Evolutionary conservation across 2,888 invertebrate species (phyloP), one percentile per base, ranked within the genome.

Genomic region (Shargacucullia verbasci): DNA sequence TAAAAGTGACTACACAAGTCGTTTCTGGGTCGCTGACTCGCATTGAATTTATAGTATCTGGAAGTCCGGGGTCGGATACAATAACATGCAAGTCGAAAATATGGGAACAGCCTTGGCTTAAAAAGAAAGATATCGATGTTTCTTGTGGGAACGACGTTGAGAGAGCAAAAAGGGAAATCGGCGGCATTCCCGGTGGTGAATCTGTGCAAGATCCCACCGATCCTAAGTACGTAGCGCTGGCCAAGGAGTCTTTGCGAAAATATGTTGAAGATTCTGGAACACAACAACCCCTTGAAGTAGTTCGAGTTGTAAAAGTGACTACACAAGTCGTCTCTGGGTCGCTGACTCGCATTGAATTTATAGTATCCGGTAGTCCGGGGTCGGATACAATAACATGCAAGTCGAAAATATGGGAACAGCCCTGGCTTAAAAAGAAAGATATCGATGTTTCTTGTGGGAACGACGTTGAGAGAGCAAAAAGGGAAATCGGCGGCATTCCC

Each of bases 241-340:
- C 63, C 7, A 33, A 56, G 1, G 55, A 64, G 20, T 59, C 63
- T 7, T 49, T 64, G 12, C 25, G 20, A 13, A 50, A 50, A 31
- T 47, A 56, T 35, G 12, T 49, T 1, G 4, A 27, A 27, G 49
- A 50, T 3, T 1, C 40, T 25, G 71, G 61, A 0, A 66, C n/a
- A 1, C 48, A 53, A 0, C 39, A 59, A 9, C 35, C 56, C 0
- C 64, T 75, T 25, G 31, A 38, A 55, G 41, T 80, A 11, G 4
- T 65, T 4, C 3, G 8, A 4, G 61, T 84, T 5, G 45, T 55
- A 9, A 69, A 61, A 39, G 84, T 79, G 3, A 58, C 56, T 0
- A 78, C 71, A 0, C 84, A 83, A 65, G 68, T 78, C 0, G 83
- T 83, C 8, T n/a, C 77, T 4, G 85, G 83, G 0, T 0, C 10